These are phyloP conservation scores for Beroe forskalii DNA, from an alignment of 37 sponge, comb jelly and placozoan species.

Conservation along the genomic window DNA sequence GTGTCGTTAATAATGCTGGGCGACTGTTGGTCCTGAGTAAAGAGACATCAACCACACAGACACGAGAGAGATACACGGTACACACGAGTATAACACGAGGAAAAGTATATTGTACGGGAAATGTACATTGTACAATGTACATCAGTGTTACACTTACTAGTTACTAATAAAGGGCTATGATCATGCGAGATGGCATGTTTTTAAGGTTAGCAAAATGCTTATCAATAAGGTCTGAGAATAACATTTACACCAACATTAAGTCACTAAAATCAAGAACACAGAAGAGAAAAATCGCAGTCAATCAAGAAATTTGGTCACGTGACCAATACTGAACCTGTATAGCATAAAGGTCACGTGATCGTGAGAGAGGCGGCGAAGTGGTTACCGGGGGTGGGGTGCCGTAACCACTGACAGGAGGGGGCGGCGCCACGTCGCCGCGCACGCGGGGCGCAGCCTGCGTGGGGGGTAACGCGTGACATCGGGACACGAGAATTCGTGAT, in stretches of 20 bases:
- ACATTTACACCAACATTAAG: too few relatives aligned
- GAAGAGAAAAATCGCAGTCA: too few relatives aligned
- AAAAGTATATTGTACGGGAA: background rate
- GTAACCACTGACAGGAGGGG: background rate
- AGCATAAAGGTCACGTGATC: background rate
- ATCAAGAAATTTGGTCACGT: too few relatives aligned
- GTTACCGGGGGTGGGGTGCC: constrained; percentile 31
- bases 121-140: too few relatives aligned
- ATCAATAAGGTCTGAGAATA: too few relatives aligned
- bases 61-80: background rate
- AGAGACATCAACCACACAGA: constrained; percentile 8
- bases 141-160: background rate
- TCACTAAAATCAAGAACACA: too few relatives aligned
- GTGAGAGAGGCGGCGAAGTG: background rate
- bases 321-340: background rate
- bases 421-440: background rate
- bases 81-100: background rate
- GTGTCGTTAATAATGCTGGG: constrained; percentile 57
- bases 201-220: too few relatives aligned
- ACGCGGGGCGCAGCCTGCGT: background rate
- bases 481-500: too few relatives aligned
- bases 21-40: background rate
- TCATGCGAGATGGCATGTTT: too few relatives aligned
- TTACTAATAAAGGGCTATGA: too few relatives aligned
- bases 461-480: background rate